phyloP scores from a whole-genome alignment of 2,888 invertebrate species.

The Esperia sulphurella region DNA sequence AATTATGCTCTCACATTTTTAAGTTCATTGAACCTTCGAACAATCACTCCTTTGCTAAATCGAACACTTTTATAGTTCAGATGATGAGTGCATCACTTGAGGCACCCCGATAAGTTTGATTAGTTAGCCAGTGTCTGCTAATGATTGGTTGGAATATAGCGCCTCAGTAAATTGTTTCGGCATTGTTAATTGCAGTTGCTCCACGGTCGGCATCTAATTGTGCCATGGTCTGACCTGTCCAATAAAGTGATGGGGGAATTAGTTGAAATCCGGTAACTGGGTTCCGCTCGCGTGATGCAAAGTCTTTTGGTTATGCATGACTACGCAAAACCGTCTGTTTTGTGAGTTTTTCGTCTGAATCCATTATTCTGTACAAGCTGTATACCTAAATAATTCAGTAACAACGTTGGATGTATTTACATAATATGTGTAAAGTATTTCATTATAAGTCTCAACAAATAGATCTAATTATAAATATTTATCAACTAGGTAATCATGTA shows the following conservation, averaged over 20 bases:
- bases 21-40: slow-evolving; percentile 24
- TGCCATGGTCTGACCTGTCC: slow-evolving; percentile 27
- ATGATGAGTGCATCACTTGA: slow-evolving; percentile 21
- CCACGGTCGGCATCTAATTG: slow-evolving; percentile 36
- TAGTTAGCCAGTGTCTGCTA: slow-evolving; percentile 57
- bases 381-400: no score
- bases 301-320: no score
- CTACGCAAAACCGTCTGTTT: no score
- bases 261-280: slow-evolving; percentile 32
- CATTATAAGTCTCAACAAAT: no score
- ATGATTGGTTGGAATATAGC: slow-evolving; percentile 43
- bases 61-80: slow-evolving; percentile 6
- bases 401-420: no score
- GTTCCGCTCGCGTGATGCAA: no score
- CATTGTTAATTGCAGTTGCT: slow-evolving; percentile 55
- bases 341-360: no score
- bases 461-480: no score
- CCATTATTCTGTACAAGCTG: no score
- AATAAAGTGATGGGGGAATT: slow-evolving; percentile 40
- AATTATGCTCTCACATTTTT: slow-evolving; percentile 24
- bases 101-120: slow-evolving; percentile 28
- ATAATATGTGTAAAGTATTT: no score
- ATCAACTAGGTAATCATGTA: no score
- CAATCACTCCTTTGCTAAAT: slow-evolving; percentile 14
- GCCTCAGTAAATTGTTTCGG: slow-evolving; percentile 56